Percentiles rank a stretch among this genome's conserved stretches.
phyloP scores from a whole-genome alignment of 2,888 invertebrate species.

The Shargacucullia verbasci region DNA sequence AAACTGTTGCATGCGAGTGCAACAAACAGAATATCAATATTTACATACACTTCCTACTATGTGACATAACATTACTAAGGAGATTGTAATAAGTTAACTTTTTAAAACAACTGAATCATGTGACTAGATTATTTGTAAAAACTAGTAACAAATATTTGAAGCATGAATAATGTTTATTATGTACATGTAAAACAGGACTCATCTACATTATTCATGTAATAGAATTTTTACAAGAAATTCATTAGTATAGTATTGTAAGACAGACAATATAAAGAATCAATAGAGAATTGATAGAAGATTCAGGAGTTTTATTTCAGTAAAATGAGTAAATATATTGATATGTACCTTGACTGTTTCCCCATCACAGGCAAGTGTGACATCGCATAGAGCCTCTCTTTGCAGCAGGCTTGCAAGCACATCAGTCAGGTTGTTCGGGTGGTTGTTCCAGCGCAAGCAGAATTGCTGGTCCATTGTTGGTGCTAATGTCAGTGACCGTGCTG shows the following conservation, averaged over 20 bases:
- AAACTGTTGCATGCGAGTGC: slow-evolving; percentile 73
- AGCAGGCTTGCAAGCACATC: slow-evolving; percentile 96
- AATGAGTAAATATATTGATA: not conserved
- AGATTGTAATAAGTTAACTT: slow-evolving; percentile 45
- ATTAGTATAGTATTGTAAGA: not conserved
- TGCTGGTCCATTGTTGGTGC: slow-evolving; percentile 93
- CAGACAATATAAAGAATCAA: not conserved
- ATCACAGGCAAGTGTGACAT: slow-evolving; percentile 97
- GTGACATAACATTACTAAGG: slow-evolving; percentile 63
- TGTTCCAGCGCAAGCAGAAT: slow-evolving; percentile 98
- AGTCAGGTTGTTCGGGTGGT: slow-evolving; percentile 97
- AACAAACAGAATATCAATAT: slow-evolving; percentile 72
- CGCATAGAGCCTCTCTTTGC: slow-evolving; percentile 96
- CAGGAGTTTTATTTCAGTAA: not conserved
- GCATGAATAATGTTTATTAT: slow-evolving; percentile 10
- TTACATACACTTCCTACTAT: slow-evolving; percentile 69
- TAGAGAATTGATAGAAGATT: not conserved
- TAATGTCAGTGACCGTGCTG: slow-evolving; percentile 89
- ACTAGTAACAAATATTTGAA: slow-evolving; percentile 20
- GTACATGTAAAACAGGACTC: slow-evolving; percentile 11
- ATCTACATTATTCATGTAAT: not conserved
- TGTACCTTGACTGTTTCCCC: slow-evolving; percentile 94
- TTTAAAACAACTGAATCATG: slow-evolving; percentile 55
- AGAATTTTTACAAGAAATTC: not conserved
- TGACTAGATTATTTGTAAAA: slow-evolving; percentile 32